These are phyloP conservation scores for Patiria miniata DNA, from an alignment of 35 echinoderm and acorn worm species.

Conservation along the genomic window DNA sequence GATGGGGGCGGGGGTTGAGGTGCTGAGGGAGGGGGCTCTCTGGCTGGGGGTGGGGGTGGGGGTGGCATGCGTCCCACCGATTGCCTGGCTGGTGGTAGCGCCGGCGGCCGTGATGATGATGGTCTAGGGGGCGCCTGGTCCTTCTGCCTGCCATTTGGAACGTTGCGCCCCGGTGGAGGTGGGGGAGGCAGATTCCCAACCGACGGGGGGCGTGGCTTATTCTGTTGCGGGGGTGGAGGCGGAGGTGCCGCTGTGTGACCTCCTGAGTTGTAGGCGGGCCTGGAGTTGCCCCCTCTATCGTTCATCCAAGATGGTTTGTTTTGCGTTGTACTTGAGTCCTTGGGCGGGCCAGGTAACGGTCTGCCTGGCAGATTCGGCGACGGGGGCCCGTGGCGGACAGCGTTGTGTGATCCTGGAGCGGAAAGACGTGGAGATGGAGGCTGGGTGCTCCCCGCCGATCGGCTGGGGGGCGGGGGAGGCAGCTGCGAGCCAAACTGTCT, in stretches of 20 bases:
- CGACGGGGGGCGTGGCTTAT: conserved; percentile 33
- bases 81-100: conserved; percentile 28
- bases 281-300: conserved; percentile 7
- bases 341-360: background rate
- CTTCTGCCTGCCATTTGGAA: background rate
- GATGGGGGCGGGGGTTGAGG: conserved; percentile 41
- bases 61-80: conserved; percentile 35
- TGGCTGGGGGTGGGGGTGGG: conserved; percentile 36
- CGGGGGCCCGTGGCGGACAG: background rate
- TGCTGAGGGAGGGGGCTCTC: conserved; percentile 27
- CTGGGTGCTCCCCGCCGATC: background rate
- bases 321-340: conserved; percentile 14
- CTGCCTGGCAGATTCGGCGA: background rate
- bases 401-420: background rate
- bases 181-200: background rate
- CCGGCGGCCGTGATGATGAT: background rate
- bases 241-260: conserved; percentile 34
- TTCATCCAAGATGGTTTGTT: conserved; percentile 38
- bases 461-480: background rate
- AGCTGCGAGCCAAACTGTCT: conserved; percentile 9
- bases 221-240: conserved; percentile 48
- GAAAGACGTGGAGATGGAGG: background rate
- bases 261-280: background rate
- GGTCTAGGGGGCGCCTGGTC: background rate
- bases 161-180: background rate